phyloP scores from a whole-genome alignment of 2,113 vertebrate species.

The Ardeotis arabs region DNA sequence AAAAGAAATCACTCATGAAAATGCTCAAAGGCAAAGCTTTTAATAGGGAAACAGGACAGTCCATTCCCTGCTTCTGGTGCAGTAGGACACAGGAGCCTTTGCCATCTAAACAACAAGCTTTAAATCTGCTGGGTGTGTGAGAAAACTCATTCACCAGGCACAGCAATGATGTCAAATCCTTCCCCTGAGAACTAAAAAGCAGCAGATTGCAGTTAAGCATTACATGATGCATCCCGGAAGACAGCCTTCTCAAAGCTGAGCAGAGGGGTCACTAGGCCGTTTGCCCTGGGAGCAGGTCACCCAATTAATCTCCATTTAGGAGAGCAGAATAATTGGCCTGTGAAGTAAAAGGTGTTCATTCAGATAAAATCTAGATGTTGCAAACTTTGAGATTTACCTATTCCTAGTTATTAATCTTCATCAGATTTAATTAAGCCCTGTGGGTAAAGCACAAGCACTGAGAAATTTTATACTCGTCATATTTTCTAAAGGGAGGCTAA shows the following conservation, averaged over 20 bases:
- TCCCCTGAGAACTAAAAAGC: not conserved
- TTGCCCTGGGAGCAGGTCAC: not conserved
- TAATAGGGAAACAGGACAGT: not conserved
- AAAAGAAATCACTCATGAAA: not conserved
- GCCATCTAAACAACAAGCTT: not conserved
- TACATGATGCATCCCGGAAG: not conserved
- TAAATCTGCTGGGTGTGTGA: not conserved
- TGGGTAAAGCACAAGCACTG: not conserved
- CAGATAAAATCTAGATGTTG: not conserved
- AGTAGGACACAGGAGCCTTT: not conserved
- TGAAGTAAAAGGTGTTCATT: not conserved
- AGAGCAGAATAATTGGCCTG: not conserved
- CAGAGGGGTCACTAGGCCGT: not conserved
- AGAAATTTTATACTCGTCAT: not conserved
- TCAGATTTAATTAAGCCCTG: constrained; percentile 18
- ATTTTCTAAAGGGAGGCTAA: not conserved
- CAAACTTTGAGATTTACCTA: constrained; percentile 22
- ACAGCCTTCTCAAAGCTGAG: not conserved
- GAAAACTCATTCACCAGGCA: not conserved
- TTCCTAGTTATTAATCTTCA: constrained; percentile 27
- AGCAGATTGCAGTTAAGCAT: not conserved
- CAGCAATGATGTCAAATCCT: not conserved
- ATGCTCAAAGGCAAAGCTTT: not conserved
- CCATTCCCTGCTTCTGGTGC: not conserved
- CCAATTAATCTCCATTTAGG: not conserved